These are phyloP conservation scores for Monochamus alternatus DNA, from an alignment of 2,888 invertebrate genomes.

Conservation along the genomic window DNA sequence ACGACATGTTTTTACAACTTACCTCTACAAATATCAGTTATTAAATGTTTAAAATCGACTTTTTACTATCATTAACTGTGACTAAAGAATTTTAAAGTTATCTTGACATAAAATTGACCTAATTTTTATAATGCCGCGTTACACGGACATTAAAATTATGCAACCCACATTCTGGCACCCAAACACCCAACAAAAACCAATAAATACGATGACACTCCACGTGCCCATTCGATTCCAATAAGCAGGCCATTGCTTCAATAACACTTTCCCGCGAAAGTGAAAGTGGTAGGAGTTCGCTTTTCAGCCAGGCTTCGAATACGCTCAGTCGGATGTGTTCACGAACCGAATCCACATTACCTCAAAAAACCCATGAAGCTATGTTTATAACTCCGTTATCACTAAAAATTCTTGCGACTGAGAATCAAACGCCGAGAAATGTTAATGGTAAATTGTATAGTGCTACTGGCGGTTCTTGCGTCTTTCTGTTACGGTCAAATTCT, in stretches of 20 bases:
- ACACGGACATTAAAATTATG: not conserved
- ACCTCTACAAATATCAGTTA: too few relatives aligned
- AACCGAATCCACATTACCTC: slow-evolving; percentile 3
- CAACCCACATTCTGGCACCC: not conserved
- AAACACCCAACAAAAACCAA: not conserved
- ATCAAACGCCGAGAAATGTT: slow-evolving; percentile 32
- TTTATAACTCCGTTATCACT: not conserved
- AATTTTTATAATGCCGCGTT: not conserved
- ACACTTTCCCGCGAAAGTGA: slow-evolving; percentile 46
- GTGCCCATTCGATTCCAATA: slow-evolving; percentile 12
- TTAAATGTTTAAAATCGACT: slow-evolving; percentile 26
- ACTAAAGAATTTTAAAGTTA: too few relatives aligned
- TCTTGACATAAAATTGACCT: not conserved
- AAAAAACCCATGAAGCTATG: slow-evolving; percentile 15
- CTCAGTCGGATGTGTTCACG: slow-evolving; percentile 18
- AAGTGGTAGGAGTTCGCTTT: slow-evolving; percentile 47
- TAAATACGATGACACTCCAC: slow-evolving; percentile 21
- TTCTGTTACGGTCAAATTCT: slow-evolving; percentile 49
- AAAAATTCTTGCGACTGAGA: not conserved
- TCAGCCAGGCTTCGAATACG: slow-evolving; percentile 33
- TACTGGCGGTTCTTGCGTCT: slow-evolving; percentile 41
- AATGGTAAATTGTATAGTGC: slow-evolving; percentile 40
- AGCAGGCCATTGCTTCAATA: slow-evolving; percentile 32
- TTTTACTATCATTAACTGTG: not conserved
- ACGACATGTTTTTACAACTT: too few relatives aligned